phyloP scores from a whole-genome alignment of 2,888 invertebrate species.

The Thumatha senex region DNA sequence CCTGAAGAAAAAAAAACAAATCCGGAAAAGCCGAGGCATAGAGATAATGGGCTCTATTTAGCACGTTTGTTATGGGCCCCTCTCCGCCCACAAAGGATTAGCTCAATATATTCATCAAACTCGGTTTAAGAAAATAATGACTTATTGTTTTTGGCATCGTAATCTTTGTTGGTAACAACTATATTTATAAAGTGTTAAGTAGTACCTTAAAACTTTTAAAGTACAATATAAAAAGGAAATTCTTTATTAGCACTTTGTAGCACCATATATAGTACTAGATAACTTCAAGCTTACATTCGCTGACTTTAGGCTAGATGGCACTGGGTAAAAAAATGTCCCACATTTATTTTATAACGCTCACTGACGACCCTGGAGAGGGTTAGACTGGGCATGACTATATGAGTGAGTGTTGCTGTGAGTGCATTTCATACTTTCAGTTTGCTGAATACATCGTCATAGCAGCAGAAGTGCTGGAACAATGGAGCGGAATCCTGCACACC shows the following conservation, averaged over 20 bases:
- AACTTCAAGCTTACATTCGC: too few species aligned
- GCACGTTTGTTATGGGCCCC: neutral
- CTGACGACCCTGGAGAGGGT: too few species aligned
- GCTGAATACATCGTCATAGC: too few species aligned
- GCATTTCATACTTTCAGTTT: too few species aligned
- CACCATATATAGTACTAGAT: too few species aligned
- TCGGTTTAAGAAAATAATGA: neutral
- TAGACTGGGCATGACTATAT: too few species aligned
- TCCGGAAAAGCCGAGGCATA: neutral
- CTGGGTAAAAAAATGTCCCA: too few species aligned
- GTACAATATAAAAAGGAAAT: neutral
- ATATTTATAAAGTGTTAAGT: slow-evolving; percentile 3
- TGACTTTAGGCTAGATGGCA: too few species aligned
- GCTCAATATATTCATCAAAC: slow-evolving; percentile 3
- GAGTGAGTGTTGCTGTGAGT: too few species aligned
- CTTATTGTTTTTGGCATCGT: neutral
- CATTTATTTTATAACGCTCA: too few species aligned
- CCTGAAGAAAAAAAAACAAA: neutral
- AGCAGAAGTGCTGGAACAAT: too few species aligned
- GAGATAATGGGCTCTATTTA: slow-evolving; percentile 1
- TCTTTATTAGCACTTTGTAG: neutral
- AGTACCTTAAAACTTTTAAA: neutral
- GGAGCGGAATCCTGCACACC: too few species aligned
- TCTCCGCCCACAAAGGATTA: neutral
- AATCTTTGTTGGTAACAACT: neutral